Percentiles rank a stretch among this genome's conserved stretches.
These are phyloP conservation scores for Aerospiza tachiro DNA, from an alignment of 2,797 vertebrate genomes.

Conservation along the genomic window DNA sequence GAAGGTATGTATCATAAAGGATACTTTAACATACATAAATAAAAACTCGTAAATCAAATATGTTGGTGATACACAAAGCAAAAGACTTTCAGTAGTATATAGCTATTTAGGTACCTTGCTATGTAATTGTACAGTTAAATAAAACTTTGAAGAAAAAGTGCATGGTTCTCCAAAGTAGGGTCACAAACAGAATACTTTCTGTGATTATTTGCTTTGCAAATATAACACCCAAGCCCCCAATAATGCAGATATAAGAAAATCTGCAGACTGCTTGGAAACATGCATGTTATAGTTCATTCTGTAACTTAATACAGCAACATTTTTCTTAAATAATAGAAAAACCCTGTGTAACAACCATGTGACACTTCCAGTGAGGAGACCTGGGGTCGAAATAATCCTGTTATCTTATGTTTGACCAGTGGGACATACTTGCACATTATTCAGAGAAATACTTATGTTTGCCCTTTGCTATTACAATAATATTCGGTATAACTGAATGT, in stretches of 20 bases:
- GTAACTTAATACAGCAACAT: not conserved
- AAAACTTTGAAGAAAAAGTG: not conserved
- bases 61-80: not conserved
- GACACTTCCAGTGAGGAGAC: not conserved
- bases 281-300: not conserved
- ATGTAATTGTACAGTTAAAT: not conserved
- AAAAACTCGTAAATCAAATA: not conserved
- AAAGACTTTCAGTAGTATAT: accelerated
- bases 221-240: not conserved
- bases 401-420: not conserved
- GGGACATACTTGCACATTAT: not conserved
- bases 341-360: accelerated
- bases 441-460: not conserved
- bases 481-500: not conserved
- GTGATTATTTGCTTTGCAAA: not conserved
- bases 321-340: not conserved
- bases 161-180: not conserved
- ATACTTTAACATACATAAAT: not conserved
- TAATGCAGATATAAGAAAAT: not conserved
- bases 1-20: not conserved
- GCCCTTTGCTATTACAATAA: not conserved
- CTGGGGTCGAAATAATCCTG: not conserved
- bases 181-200: not conserved
- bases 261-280: not conserved
- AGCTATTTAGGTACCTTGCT: not conserved